Percentiles rank a stretch among this genome's conserved stretches.
Conservation (phyloP, 2,888 invertebrate genomes). For the Drosophila helvetica region DNA sequence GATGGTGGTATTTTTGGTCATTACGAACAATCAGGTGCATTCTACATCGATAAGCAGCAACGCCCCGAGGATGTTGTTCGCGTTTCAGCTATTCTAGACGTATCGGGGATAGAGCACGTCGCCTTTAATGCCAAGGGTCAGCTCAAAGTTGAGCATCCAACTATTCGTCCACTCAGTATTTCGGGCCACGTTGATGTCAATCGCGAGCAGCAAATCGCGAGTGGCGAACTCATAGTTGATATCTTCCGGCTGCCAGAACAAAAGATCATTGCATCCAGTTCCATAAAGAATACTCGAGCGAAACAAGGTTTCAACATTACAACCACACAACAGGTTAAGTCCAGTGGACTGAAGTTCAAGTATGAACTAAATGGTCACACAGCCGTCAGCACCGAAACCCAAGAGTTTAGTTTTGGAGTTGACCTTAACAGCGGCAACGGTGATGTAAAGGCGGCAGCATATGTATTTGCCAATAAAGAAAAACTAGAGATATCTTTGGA, state of each 20-base stretch:
- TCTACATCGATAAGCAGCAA: slow-evolving; percentile 89
- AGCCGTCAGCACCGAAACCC: slow-evolving; percentile 73
- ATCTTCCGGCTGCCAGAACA: slow-evolving; percentile 86
- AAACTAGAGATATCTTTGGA: slow-evolving; percentile 73
- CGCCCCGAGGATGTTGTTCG: slow-evolving; percentile 89
- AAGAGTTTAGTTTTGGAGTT: slow-evolving; percentile 77
- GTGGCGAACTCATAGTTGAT: slow-evolving; percentile 85
- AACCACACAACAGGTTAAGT: slow-evolving; percentile 83
- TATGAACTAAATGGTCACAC: slow-evolving; percentile 70
- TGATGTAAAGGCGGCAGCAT: slow-evolving; percentile 79
- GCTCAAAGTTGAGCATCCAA: slow-evolving; percentile 88
- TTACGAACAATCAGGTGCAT: slow-evolving; percentile 86
- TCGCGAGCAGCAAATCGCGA: slow-evolving; percentile 73
- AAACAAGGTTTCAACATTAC: slow-evolving; percentile 84
- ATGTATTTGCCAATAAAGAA: slow-evolving; percentile 78
- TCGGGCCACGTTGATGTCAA: slow-evolving; percentile 84
- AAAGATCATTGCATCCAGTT: slow-evolving; percentile 83
- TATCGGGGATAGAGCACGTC: slow-evolving; percentile 84
- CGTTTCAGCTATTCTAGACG: slow-evolving; percentile 85
- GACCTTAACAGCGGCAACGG: slow-evolving; percentile 76
- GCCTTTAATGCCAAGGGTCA: slow-evolving; percentile 85
- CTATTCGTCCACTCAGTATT: slow-evolving; percentile 85
- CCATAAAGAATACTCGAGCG: slow-evolving; percentile 45
- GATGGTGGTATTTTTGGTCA: slow-evolving; percentile 85
- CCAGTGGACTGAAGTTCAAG: slow-evolving; percentile 83